Evolutionary conservation across 1,140 invertebrate species (phyloP), one percentile per base, ranked within the genome.

Genomic region (Tetramorium parvispinum): DNA sequence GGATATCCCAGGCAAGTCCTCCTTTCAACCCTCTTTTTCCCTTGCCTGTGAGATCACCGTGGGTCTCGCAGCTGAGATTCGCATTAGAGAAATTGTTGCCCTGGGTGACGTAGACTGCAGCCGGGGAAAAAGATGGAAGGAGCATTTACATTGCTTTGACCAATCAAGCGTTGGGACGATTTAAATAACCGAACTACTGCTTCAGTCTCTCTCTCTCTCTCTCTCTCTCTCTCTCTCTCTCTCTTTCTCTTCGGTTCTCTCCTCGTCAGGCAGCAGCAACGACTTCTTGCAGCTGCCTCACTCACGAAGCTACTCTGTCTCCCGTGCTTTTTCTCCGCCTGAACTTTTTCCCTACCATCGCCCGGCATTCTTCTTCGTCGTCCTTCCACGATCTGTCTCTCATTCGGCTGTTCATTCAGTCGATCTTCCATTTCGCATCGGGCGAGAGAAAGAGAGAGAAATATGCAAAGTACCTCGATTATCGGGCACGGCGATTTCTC

Each of bases 131-230:
- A 77, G 55, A 88, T 65, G 81, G 63, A 85, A 81, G 68, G 46
- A 82, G 85, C 87, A 91, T 91, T 91, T 89, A 91, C 89, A 91
- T 91, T 57, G 89, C 90, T 91, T 91, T 91, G 90, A 91, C 85
- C 90, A 91, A 91, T 91, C 90, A 91, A 86, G 46, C 87, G 75
- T 90, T 79, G 86, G 51, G 71, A 85, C 79, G 71, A 91, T 91
- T 91, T 91, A 91, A 91, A 91, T 91, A 91, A 91, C 89, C 81
- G 85, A 91, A 91, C 90, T 85, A 81, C 75, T 63, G 55, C 71
- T 70, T 49, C 53, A 51, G 66, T 59, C 68, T 24, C 57, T 51
- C 37, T 32, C 32, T 32, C 13, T 32, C 37, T 24, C 57, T 51
- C 37, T 32, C 32, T 32, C 13, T 32, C 37, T 59, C 68, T 24